Percentiles rank a stretch among this genome's conserved stretches.
Conservation (phyloP, 1,140 invertebrate species). For the Planococcus citri region DNA sequence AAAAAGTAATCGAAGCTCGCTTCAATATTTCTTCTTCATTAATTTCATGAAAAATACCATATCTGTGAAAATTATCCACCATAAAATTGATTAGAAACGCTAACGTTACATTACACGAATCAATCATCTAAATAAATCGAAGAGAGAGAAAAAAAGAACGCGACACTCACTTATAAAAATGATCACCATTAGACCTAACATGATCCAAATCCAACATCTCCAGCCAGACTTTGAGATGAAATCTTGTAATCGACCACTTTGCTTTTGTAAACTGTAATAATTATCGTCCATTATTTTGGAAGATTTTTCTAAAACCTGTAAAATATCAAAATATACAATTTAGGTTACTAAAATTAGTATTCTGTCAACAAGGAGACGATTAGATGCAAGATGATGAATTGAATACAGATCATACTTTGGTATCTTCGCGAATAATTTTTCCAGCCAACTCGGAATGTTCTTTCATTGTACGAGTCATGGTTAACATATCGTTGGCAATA, state of each 20-base stretch:
- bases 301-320: constrained; percentile 57
- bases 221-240: constrained; percentile 67
- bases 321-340: too few relatives aligned
- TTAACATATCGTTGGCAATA: constrained; percentile 83
- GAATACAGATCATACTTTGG: constrained; percentile 43
- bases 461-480: constrained; percentile 73
- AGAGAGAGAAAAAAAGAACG: too few relatives aligned
- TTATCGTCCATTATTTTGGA: constrained; percentile 66
- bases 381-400: not conserved
- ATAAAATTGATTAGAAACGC: constrained; percentile 21
- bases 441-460: constrained; percentile 75
- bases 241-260: constrained; percentile 67
- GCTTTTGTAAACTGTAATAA: constrained; percentile 56
- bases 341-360: not conserved
- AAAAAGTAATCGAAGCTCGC: not conserved
- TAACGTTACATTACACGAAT: too few relatives aligned
- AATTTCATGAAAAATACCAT: constrained; percentile 74
- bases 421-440: constrained; percentile 74
- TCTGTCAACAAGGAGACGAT: not conserved
- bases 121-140: not conserved
- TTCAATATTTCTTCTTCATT: constrained; percentile 43
- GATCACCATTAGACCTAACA: constrained; percentile 66
- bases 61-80: constrained; percentile 37
- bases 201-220: constrained; percentile 88
- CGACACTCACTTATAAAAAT: constrained; percentile 73